Evolutionary conservation across 1,140 invertebrate species (phyloP).

Genomic region (Philopotamus ludificatus): DNA sequence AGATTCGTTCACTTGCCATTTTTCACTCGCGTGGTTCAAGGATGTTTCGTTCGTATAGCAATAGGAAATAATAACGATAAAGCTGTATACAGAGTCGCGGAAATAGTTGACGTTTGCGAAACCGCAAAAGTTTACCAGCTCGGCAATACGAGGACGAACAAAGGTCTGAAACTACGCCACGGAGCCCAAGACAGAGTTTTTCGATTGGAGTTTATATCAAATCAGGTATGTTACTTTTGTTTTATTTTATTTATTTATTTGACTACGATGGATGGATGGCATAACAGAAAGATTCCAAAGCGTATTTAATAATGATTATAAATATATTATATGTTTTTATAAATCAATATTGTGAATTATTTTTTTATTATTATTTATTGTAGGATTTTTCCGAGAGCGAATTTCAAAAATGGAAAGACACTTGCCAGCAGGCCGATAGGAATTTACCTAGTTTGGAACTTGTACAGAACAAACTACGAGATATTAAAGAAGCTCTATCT

Average conservation of each 20-base stretch:
- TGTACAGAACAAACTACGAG: conserved; percentile 80
- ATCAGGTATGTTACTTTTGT: conserved; percentile 59
- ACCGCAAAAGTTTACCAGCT: conserved; percentile 92
- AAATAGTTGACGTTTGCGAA: conserved; percentile 93
- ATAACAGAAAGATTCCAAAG: not conserved
- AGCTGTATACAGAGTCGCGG: conserved; percentile 91
- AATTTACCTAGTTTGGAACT: conserved; percentile 81
- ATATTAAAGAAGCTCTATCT: conserved; percentile 85
- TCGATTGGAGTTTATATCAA: conserved; percentile 95
- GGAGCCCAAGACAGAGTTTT: conserved; percentile 91
- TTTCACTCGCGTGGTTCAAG: conserved; percentile 84
- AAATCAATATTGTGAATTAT: conserved; percentile 5
- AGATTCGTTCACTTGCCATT: conserved; percentile 95
- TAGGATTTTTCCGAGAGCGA: conserved; percentile 88
- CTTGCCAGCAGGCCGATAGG: conserved; percentile 73
- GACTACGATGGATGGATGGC: too few relatives aligned
- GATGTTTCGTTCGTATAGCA: conserved; percentile 94
- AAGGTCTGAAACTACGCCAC: conserved; percentile 75
- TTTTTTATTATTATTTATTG: conserved; percentile 18
- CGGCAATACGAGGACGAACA: conserved; percentile 90
- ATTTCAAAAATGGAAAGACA: conserved; percentile 90
- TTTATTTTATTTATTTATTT: too few relatives aligned
- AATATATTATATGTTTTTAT: not conserved
- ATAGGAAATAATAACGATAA: conserved; percentile 89
- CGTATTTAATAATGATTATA: not conserved